A percentile compares a stretch with the other conserved stretches of the same genome.
Evolutionary conservation across 1,140 invertebrate genomes (phyloP).

Genomic region (Tetramorium parvispinum): DNA sequence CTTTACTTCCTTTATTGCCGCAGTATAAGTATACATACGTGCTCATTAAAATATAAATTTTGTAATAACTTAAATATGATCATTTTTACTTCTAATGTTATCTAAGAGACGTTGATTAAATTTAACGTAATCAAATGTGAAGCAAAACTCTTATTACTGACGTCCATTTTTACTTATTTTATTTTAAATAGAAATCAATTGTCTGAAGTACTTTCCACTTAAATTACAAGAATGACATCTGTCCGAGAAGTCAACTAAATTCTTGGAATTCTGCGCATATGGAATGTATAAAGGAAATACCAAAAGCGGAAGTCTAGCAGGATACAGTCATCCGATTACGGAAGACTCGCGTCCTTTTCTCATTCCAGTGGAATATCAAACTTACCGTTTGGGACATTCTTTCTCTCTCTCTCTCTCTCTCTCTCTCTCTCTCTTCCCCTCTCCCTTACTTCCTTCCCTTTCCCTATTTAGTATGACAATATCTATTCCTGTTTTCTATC

Average conservation of each 20-base stretch:
- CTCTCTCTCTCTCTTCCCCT: background rate
- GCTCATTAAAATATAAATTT: slow-evolving; percentile 28
- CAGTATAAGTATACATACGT: background rate
- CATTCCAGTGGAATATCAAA: background rate
- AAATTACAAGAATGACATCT: background rate
- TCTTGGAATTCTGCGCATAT: background rate
- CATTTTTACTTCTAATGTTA: background rate
- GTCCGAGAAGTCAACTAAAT: background rate
- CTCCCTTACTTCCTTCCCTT: background rate
- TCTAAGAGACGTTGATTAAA: background rate
- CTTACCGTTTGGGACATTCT: background rate
- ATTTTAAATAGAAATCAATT: background rate
- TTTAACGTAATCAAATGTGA: background rate
- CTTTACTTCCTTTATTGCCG: background rate
- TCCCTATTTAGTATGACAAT: background rate
- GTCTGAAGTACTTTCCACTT: background rate
- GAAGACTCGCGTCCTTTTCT: background rate
- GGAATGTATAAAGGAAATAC: background rate
- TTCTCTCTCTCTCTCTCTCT: background rate
- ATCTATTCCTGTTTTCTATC: background rate
- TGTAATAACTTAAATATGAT: background rate
- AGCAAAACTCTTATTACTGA: background rate
- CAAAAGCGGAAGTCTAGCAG: background rate
- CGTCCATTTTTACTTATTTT: background rate
- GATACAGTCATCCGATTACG: background rate